phyloP scores from a whole-genome alignment of 2,113 vertebrate species.

The Oriolus oriolus region DNA sequence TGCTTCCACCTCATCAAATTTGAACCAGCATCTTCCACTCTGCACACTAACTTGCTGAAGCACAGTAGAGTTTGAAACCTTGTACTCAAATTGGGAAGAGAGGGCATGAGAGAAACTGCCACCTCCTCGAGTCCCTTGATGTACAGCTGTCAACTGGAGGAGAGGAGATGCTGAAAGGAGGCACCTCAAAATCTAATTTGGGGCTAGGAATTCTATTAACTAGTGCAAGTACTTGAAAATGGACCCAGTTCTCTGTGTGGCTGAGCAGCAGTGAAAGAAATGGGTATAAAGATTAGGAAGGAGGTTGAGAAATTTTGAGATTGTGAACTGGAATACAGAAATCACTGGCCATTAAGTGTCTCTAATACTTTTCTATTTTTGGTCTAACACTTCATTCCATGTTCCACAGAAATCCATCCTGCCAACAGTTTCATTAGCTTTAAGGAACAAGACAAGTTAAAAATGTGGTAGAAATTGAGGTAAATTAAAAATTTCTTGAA shows the following conservation, averaged over 20 bases:
- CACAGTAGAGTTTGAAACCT: not conserved
- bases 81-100: not conserved
- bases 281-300: not conserved
- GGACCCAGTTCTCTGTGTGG: fast-evolving
- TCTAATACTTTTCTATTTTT: not conserved
- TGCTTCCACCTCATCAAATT: not conserved
- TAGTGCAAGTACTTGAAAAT: not conserved
- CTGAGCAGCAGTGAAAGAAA: not conserved
- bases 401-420: not conserved
- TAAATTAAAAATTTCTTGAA: not conserved
- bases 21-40: not conserved
- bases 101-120: not conserved
- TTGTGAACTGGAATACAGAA: not conserved
- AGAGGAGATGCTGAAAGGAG: not conserved
- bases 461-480: not conserved
- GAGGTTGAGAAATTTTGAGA: not conserved
- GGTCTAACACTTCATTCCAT: not conserved
- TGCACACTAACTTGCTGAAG: not conserved
- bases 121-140: fast-evolving
- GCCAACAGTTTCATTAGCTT: not conserved
- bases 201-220: not conserved
- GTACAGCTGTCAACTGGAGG: not conserved
- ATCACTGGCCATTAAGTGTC: not conserved
- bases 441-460: not conserved
- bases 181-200: not conserved